Conservation (phyloP, 2,113 vertebrate genomes). For the Pteruthius melanotis region DNA sequence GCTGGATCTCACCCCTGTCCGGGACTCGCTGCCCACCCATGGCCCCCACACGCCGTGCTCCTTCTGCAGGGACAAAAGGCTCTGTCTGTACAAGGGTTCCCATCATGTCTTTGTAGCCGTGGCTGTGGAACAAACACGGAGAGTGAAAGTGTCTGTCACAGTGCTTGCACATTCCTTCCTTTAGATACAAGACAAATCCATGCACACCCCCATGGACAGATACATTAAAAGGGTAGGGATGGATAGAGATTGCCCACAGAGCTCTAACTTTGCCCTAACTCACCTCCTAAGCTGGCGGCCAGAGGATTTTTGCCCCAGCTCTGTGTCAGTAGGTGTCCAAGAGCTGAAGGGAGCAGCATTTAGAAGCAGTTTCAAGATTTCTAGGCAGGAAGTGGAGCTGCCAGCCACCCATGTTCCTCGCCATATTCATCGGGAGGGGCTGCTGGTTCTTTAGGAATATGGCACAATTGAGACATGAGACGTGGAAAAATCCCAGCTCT, state of each 20-base stretch:
- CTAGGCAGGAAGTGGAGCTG: background rate
- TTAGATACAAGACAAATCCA: too few relatives aligned
- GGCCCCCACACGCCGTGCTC: too few relatives aligned
- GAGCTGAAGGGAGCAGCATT: background rate
- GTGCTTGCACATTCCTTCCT: background rate
- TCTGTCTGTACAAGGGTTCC: background rate
- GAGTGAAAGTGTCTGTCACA: rapidly evolving
- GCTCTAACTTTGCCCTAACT: background rate
- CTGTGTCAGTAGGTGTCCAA: background rate
- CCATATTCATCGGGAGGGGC: rapidly evolving
- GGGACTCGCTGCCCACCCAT: too few relatives aligned
- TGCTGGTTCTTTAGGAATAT: background rate
- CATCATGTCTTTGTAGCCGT: background rate
- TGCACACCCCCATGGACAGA: rapidly evolving
- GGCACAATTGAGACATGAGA: background rate
- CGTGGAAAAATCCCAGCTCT: background rate
- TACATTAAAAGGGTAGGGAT: background rate
- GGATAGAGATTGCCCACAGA: background rate
- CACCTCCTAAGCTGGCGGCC: rapidly evolving
- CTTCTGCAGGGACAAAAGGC: background rate
- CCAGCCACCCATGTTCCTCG: rapidly evolving
- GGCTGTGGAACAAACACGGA: too few relatives aligned
- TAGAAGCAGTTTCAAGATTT: background rate
- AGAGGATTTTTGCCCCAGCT: background rate
- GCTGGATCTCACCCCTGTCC: too few relatives aligned